Percentiles rank a stretch among this genome's conserved stretches.
Conservation (phyloP, 2,113 vertebrate genomes). For the Phodopus roborovskii region DNA sequence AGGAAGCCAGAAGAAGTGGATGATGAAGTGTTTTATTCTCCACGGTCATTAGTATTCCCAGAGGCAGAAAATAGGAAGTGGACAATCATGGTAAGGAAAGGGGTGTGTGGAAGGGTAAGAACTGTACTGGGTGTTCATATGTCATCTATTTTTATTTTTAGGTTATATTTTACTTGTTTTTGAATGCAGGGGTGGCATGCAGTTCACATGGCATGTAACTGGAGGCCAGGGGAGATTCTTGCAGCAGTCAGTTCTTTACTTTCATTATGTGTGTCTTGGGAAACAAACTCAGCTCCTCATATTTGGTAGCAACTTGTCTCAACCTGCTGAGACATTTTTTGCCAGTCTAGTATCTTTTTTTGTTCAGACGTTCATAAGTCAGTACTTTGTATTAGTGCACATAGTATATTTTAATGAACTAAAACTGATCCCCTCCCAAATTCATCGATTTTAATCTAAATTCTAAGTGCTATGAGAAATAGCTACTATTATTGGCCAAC, state of each 20-base stretch:
- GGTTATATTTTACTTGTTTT: too few species aligned
- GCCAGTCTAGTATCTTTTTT: background rate
- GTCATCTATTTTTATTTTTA: background rate
- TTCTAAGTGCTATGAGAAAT: background rate
- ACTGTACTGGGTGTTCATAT: background rate
- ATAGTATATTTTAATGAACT: slow-evolving; percentile 18
- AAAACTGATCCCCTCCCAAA: slow-evolving; percentile 45
- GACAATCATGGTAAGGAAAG: slow-evolving; percentile 93
- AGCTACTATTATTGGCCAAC: background rate
- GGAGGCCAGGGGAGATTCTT: background rate
- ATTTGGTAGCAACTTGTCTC: background rate
- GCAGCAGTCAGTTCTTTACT: background rate
- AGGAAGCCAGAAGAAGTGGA: slow-evolving; percentile 95
- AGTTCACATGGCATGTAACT: background rate
- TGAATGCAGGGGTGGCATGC: background rate
- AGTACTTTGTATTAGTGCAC: slow-evolving; percentile 46
- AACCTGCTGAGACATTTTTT: background rate
- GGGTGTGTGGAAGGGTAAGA: background rate
- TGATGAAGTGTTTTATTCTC: slow-evolving; percentile 95
- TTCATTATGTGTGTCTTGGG: too few species aligned
- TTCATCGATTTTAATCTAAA: slow-evolving; percentile 60
- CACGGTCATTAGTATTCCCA: slow-evolving; percentile 92
- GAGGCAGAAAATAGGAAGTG: slow-evolving; percentile 98
- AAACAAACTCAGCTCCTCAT: background rate
- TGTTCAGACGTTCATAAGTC: slow-evolving; percentile 15